phyloP scores from a whole-genome alignment of 2,113 vertebrate species.

The Numenius arquata region DNA sequence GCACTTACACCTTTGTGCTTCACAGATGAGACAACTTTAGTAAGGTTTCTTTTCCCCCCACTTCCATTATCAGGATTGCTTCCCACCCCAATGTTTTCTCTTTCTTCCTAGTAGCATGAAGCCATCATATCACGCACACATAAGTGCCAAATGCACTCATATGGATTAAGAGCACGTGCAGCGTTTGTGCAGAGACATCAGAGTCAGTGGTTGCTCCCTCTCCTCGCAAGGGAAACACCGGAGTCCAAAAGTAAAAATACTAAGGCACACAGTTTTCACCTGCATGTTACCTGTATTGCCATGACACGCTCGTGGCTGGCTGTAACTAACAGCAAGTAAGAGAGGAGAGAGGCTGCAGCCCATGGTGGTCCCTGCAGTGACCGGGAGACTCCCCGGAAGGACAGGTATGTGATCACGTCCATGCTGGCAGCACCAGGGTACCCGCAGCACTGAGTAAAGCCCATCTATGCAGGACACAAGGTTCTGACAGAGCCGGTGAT shows the following conservation, averaged over 20 bases:
- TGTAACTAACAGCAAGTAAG: neutral
- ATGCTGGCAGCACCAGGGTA: neutral
- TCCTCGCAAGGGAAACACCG: neutral
- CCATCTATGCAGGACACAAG: neutral
- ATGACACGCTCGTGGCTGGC: rapidly evolving
- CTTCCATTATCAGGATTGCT: neutral
- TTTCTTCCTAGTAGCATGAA: neutral
- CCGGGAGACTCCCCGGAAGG: neutral
- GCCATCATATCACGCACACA: rapidly evolving
- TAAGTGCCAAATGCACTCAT: neutral
- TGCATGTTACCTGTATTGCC: neutral
- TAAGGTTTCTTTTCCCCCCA: neutral
- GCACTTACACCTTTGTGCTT: neutral
- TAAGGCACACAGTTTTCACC: neutral
- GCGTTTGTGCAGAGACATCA: neutral
- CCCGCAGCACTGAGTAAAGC: neutral
- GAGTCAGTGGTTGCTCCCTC: neutral
- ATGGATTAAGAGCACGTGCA: neutral
- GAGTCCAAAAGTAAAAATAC: neutral
- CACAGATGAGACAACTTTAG: neutral
- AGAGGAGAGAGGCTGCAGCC: neutral
- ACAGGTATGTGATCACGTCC: no score
- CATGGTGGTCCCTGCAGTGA: neutral
- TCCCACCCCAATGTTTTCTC: neutral
- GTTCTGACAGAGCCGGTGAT: neutral